phyloP scores from a whole-genome alignment of 64 coral and sea anemone genomes.

The Dendronephthya gigantea region DNA sequence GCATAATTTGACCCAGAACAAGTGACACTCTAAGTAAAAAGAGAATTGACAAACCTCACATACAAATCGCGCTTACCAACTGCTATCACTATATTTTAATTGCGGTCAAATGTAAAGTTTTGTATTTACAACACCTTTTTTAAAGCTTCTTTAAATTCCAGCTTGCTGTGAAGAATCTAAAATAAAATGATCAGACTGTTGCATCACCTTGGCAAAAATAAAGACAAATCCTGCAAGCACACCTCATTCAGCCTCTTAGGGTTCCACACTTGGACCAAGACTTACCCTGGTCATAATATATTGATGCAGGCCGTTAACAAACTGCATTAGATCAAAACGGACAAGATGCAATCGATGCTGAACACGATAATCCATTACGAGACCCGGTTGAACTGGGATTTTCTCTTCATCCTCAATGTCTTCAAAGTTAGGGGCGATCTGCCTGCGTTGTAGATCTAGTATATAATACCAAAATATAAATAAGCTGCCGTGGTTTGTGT shows the following conservation, averaged over 20 bases:
- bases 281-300: conserved; percentile 96
- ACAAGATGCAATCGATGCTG: conserved; percentile 56
- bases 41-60: no score
- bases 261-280: no score
- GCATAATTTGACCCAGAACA: no score
- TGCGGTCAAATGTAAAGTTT: no score
- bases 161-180: not conserved
- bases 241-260: no score
- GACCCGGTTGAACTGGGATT: not conserved
- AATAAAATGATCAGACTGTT: not conserved
- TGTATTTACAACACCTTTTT: not conserved
- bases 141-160: not conserved
- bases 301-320: conserved; percentile 84
- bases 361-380: not conserved
- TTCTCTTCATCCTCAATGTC: conserved; percentile 37
- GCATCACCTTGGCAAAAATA: not conserved
- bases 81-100: no score
- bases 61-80: no score
- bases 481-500: no score
- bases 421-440: not conserved
- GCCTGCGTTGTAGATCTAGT: not conserved
- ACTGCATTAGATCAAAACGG: conserved; percentile 81
- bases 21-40: no score
- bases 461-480: not conserved
- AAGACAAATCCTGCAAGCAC: no score